Evolutionary conservation across 1,140 invertebrate species (phyloP).

Genomic region (Drosophila bocqueti): DNA sequence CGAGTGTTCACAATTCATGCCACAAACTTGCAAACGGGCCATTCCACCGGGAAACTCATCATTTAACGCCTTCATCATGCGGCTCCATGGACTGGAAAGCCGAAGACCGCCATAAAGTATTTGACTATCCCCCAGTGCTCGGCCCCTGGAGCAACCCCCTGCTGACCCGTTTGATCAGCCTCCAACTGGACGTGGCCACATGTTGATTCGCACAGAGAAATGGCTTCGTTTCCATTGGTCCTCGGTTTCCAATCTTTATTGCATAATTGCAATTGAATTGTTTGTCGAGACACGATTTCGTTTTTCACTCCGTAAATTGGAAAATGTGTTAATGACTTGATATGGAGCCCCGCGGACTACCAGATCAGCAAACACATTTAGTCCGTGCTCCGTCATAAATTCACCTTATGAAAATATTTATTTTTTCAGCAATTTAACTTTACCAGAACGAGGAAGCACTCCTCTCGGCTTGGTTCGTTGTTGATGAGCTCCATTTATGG

Average conservation of each 20-base stretch:
- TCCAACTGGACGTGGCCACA: conserved; percentile 52
- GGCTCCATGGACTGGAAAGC: conserved; percentile 9
- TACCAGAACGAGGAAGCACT: conserved; percentile 23
- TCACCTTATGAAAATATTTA: conserved; percentile 37
- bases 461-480: neutral
- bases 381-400: conserved; percentile 23
- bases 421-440: conserved; percentile 7
- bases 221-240: conserved; percentile 40
- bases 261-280: conserved; percentile 71
- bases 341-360: conserved; percentile 22
- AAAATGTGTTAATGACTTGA: conserved; percentile 62
- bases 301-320: conserved; percentile 36
- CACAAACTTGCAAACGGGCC: conserved; percentile 13
- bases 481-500: conserved; percentile 27
- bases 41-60: conserved; percentile 40
- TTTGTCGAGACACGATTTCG: conserved; percentile 46
- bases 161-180: conserved; percentile 56
- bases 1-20: conserved; percentile 51
- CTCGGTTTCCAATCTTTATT: conserved; percentile 56
- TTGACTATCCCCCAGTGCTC: conserved; percentile 47
- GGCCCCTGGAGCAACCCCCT: conserved; percentile 41
- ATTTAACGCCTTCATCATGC: conserved; percentile 54
- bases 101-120: conserved; percentile 41
- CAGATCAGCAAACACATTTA: conserved; percentile 55
- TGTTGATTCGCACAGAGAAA: conserved; percentile 53